Evolutionary conservation across 2,888 invertebrate species (phyloP), one percentile per base, ranked within the genome.

Genomic region (Cataglyphis livida): DNA sequence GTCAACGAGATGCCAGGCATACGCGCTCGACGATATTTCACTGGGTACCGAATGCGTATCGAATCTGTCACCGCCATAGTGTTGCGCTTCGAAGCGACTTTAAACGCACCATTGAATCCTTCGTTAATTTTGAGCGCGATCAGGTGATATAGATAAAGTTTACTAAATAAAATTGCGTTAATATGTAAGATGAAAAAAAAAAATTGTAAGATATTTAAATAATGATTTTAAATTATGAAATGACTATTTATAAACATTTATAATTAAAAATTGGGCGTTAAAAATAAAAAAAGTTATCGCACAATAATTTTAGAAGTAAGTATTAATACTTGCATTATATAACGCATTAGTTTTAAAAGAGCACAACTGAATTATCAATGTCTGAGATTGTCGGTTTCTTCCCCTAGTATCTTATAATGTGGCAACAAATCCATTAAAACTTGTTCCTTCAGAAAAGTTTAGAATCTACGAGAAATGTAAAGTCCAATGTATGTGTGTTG

Each of bases 1-100:
- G 66, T 65, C 48, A 51, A n/a, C 48, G 48, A 48, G 73, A 32
- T 54, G 83, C 51, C 18, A n/a, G 21, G 44, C 48, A 75, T 82
- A 75, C 44, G 64, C 51, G 73, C 62, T 57, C 70, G 75, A 64
- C 75, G 59, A 83, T 85, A 85, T 85, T 85, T 85, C 83, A 84
- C 44, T 57, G 44, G 62, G 35, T 81, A 81, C 73, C 75, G 54
- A 62, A 41, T 82, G 65, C 73, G 68, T 66, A 83, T 76, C 68
- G 35, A 73, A 73, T 84, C 84, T 84, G 83, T 84, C 83, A 79
- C 44, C 68, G 28, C 25, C 79, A 83, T 83, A 62, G 73, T 44
- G 66, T 81, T 62, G 76, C 38, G 73, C 62, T 44, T 64, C 62
- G 68, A 44, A 84, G 62, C 78, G 68, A 79, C 54, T n/a, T 68